phyloP scores from a whole-genome alignment of 2,797 vertebrate genomes.

The Halcyon smyrnensis region DNA sequence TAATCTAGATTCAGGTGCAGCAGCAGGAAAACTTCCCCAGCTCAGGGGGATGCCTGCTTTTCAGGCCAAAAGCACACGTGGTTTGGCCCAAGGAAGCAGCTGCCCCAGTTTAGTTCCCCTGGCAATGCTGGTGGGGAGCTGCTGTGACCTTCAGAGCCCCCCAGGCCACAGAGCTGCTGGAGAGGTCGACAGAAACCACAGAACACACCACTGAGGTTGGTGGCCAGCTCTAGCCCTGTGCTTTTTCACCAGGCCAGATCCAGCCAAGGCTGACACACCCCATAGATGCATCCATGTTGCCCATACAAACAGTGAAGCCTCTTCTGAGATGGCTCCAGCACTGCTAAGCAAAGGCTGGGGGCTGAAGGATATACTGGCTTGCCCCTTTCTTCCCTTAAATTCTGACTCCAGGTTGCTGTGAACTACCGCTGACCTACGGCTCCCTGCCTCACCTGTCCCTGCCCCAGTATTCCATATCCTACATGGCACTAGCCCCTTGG shows the following conservation, averaged over 20 bases:
- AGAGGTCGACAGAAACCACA: background rate
- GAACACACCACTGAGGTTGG: background rate
- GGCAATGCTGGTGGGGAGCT: background rate
- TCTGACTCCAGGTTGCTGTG: background rate
- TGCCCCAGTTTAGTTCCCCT: background rate
- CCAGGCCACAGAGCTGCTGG: background rate
- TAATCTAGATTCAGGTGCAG: background rate
- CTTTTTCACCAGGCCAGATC: background rate
- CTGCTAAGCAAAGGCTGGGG: background rate
- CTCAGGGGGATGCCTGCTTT: background rate
- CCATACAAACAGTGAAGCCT: background rate
- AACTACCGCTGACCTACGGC: constrained; percentile 41
- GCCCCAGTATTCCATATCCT: constrained; percentile 40
- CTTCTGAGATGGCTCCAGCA: background rate
- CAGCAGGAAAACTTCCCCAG: background rate
- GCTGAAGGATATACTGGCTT: background rate
- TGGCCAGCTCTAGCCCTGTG: background rate
- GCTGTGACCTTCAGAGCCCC: background rate
- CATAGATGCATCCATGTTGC: background rate
- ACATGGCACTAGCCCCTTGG: constrained; percentile 51
- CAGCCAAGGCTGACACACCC: background rate
- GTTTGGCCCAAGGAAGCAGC: background rate
- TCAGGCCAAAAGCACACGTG: background rate
- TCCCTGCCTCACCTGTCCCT: constrained; percentile 30
- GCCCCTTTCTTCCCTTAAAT: background rate